These are phyloP conservation scores for Polydrusus cervinus DNA, from an alignment of 2,888 invertebrate genomes.

Conservation along the genomic window DNA sequence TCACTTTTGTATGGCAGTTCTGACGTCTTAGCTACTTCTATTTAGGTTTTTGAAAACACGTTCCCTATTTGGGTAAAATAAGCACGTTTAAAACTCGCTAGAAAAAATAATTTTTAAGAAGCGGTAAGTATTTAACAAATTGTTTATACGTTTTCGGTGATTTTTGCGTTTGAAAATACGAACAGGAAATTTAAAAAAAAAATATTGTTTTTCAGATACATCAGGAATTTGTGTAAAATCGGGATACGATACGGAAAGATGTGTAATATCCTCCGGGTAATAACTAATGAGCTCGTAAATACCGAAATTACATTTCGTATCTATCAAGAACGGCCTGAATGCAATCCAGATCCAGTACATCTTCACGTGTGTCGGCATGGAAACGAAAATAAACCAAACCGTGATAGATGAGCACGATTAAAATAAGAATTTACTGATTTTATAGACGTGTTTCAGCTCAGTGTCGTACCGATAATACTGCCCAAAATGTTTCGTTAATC, in stretches of 20 bases:
- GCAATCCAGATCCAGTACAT: constrained; percentile 53
- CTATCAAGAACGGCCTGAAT: constrained; percentile 40
- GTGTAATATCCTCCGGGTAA: constrained; percentile 1
- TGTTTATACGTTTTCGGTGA: too few species aligned
- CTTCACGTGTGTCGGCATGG: constrained; percentile 51
- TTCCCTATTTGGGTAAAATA: too few species aligned
- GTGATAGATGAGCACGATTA: constrained; percentile 54
- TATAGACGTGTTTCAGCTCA: constrained; percentile 33
- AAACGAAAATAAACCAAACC: constrained; percentile 54
- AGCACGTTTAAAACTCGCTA: too few species aligned
- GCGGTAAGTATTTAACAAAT: too few species aligned
- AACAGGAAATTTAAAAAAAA: too few species aligned
- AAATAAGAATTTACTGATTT: constrained; percentile 54
- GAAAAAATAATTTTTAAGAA: too few species aligned
- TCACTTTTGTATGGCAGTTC: too few species aligned
- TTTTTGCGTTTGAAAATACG: too few species aligned
- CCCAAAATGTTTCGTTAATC: too few species aligned
- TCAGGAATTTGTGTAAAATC: constrained; percentile 3
- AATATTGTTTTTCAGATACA: not conserved
- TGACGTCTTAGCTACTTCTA: too few species aligned
- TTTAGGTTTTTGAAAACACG: too few species aligned
- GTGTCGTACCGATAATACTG: constrained; percentile 8
- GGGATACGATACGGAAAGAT: constrained; percentile 7
- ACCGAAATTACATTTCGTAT: constrained; percentile 33
- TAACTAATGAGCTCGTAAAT: constrained; percentile 46